phyloP scores from a whole-genome alignment of 2,797 vertebrate species.

The Gymnothorax javanicus region DNA sequence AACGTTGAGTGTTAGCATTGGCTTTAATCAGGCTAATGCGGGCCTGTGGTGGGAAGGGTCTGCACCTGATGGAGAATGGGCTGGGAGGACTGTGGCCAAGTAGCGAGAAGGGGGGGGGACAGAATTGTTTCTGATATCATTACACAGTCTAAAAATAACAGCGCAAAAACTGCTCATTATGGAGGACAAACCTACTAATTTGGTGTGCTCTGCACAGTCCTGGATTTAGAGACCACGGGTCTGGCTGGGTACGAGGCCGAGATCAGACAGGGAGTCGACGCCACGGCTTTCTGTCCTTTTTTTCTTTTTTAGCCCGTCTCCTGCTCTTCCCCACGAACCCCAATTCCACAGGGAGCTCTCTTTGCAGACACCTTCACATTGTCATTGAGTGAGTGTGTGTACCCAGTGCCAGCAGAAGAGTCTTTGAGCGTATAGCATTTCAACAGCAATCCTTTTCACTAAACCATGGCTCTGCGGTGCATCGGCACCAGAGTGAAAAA shows the following conservation, averaged over 20 bases:
- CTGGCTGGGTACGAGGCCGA: background rate
- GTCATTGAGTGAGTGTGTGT: background rate
- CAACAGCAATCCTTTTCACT: background rate
- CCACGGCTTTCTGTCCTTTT: background rate
- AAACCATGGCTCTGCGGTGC: background rate
- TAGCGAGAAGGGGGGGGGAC: background rate
- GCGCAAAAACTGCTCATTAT: slow-evolving; percentile 30
- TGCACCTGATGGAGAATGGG: background rate
- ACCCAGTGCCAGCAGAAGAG: background rate
- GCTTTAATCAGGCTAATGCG: background rate
- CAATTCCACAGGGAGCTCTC: background rate
- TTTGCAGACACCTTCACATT: background rate
- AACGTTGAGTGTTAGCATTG: background rate
- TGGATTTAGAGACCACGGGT: slow-evolving; percentile 10
- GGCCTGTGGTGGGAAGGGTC: background rate
- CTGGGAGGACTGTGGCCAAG: background rate
- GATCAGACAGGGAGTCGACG: background rate
- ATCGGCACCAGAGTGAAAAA: background rate
- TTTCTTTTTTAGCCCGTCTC: background rate
- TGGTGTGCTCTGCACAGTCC: background rate
- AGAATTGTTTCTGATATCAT: slow-evolving; percentile 29
- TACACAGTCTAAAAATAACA: slow-evolving; percentile 26
- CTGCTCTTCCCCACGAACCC: background rate
- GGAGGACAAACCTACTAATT: slow-evolving; percentile 32
- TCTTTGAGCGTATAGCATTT: background rate